Evolutionary conservation across 2,797 vertebrate species (phyloP), one percentile per base, ranked within the genome.

Genomic region (Psittacula derbiana): DNA sequence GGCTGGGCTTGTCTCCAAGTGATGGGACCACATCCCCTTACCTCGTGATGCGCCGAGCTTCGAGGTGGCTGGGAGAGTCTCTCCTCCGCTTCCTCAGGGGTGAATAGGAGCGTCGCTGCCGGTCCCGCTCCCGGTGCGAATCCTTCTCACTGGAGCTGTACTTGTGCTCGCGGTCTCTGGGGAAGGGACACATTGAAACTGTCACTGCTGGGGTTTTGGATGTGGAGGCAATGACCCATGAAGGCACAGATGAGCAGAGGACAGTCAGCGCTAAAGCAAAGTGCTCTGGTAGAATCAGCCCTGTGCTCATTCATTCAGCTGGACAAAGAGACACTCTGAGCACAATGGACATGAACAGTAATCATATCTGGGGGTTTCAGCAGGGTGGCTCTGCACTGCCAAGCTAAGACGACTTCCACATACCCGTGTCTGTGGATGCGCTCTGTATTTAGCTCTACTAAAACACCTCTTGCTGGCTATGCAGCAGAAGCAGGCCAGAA

Each of bases 11-110:
- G 25, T 64, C 76, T 82, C 41, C 66, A 3, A 33, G 33, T 0
- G 5, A 24, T 0, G 19, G 79, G 49, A 10, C 38, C 0, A 3
- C 30, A 15, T 15, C 57, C 41, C 66, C 85, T 78, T 72, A 99
- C 99, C 99, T 99, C 55, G 99, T 99, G 88, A 99, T 99, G 95
- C 99, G 98, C 18, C 99, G 98, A 10, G 99, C 99, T 97, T 99
- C 99, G 12, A 99, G 98, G 97, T 99, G 99, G 94, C 99, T 99
- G 7, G 99, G 99, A 6, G 99, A 99, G 97, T 99, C 99, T 98
- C 99, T 98, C 95, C 99, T 98, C 89, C 99, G 98, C 75, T 99
- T 99, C 97, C 98, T 98, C 98, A 99, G 98, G 7, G 99, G 99
- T 2, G 99, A 99, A 92, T 99, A 99, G 80, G 98, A 99, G 71